Conservation (phyloP, 2,797 vertebrate species). For the Phoeniculus purpureus region DNA sequence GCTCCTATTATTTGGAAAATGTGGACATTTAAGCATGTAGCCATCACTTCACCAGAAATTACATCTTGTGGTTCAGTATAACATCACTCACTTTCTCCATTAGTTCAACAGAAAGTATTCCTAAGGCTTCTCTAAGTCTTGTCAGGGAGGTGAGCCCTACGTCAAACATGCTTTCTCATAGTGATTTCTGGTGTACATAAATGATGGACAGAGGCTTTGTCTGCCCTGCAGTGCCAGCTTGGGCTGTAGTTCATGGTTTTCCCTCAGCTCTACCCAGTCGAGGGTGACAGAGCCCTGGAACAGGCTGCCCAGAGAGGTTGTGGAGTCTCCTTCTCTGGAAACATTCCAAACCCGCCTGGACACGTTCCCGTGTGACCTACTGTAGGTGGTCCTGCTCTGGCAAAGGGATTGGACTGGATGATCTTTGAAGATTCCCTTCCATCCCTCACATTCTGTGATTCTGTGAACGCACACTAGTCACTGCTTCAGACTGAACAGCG, state of each 20-base stretch:
- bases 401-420: no score
- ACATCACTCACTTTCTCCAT: neutral
- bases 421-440: no score
- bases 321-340: no score
- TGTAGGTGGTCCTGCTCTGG: no score
- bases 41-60: neutral
- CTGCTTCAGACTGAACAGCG: neutral
- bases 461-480: rapidly evolving
- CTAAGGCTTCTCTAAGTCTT: neutral
- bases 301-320: no score
- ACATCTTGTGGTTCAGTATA: constrained; percentile 26
- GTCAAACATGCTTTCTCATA: neutral
- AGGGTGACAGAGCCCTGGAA: no score
- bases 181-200: constrained; percentile 12
- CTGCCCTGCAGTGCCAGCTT: neutral
- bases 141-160: neutral
- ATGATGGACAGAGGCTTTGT: neutral
- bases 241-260: neutral
- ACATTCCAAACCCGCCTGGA: no score
- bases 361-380: no score
- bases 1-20: neutral
- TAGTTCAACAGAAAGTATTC: neutral
- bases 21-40: neutral
- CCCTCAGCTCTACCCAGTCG: neutral
- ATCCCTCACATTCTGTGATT: no score